A percentile compares a stretch with the other conserved stretches of the same genome.
phyloP scores from a whole-genome alignment of 2,888 invertebrate genomes.

The Lasioglossum figueresi region DNA sequence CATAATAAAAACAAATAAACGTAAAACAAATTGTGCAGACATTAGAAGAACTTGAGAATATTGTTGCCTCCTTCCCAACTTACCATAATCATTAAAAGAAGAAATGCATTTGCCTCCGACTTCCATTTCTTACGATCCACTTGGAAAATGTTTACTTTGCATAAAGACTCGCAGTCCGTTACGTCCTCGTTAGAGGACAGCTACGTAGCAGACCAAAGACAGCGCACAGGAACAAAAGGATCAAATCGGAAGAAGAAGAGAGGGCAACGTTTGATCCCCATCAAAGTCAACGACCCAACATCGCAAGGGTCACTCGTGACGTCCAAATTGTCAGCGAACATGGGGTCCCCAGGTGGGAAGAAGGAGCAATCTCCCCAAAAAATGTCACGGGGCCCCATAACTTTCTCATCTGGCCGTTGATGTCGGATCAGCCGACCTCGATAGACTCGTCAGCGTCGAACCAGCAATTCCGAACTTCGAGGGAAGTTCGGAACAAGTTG shows the following conservation, averaged over 20 bases:
- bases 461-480: background rate
- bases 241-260: background rate
- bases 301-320: background rate
- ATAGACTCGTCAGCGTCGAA: background rate
- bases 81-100: background rate
- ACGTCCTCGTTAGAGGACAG: background rate
- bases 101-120: background rate
- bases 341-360: background rate
- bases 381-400: background rate
- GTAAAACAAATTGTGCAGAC: too few relatives aligned
- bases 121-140: background rate
- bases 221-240: background rate
- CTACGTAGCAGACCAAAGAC: background rate
- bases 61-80: background rate
- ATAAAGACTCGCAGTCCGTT: background rate
- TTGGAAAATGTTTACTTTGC: background rate
- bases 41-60: background rate
- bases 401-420: background rate
- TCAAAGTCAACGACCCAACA: background rate
- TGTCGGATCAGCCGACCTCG: constrained; percentile 9
- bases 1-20: too few relatives aligned
- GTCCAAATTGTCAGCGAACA: background rate
- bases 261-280: background rate
- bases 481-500: background rate
- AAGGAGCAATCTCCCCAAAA: background rate